Percentiles rank a stretch among this genome's conserved stretches.
Evolutionary conservation across 2,113 vertebrate genomes (phyloP).

Genomic region (Poeciliopsis turrubarensis): DNA sequence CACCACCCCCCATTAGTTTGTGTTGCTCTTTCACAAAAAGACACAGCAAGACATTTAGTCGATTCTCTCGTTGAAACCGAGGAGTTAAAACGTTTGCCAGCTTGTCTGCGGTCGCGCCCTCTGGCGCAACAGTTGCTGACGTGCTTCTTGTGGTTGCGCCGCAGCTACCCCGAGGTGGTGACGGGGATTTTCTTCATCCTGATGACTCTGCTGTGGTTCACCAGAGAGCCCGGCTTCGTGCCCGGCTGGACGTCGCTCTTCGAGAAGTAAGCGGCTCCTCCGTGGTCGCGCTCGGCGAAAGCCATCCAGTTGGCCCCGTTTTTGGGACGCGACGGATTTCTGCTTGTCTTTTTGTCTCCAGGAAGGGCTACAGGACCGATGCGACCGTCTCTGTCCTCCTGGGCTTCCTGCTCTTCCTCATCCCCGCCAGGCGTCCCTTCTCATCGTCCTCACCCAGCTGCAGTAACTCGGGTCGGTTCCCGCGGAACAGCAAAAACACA

Average conservation of each 20-base stretch:
- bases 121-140: constrained; percentile 25
- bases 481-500: too few relatives aligned
- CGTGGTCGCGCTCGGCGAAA: neutral
- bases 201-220: constrained; percentile 98
- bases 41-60: neutral
- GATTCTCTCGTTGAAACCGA: neutral
- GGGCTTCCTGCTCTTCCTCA: constrained; percentile 97
- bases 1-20: neutral
- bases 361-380: constrained; percentile 96
- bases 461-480: constrained; percentile 74
- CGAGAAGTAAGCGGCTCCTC: constrained; percentile 84
- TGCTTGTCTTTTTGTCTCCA: constrained; percentile 46
- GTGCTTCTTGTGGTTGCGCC: constrained; percentile 14
- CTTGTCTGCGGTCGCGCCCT: neutral
- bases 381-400: constrained; percentile 96
- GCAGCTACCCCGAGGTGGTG: constrained; percentile 95
- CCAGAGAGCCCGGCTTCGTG: constrained; percentile 95
- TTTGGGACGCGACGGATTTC: neutral
- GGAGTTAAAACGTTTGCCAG: neutral
- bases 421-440: constrained; percentile 88
- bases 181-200: constrained; percentile 95
- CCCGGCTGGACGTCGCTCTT: constrained; percentile 98
- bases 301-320: neutral
- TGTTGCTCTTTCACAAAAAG: neutral
- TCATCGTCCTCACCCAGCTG: constrained; percentile 81